phyloP scores from a whole-genome alignment of 2,888 invertebrate genomes.

The Rhogogaster chlorosoma region DNA sequence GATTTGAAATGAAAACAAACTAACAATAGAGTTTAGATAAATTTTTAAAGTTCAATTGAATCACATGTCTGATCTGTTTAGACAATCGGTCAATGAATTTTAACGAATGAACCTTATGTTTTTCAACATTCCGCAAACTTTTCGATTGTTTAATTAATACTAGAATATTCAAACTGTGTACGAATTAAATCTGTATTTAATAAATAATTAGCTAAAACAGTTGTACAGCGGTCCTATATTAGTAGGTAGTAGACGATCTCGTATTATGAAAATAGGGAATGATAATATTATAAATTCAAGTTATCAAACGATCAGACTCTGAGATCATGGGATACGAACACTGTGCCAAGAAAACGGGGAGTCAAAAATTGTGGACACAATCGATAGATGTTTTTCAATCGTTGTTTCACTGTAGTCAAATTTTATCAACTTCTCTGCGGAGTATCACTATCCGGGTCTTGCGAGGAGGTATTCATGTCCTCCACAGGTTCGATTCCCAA shows the following conservation, averaged over 20 bases:
- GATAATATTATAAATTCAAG: conserved; percentile 18
- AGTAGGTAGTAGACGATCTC: conserved; percentile 44
- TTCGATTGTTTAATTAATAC: conserved; percentile 36
- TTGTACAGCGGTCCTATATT: conserved; percentile 42
- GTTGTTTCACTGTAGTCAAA: conserved; percentile 21
- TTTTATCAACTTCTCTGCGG: not conserved
- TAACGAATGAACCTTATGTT: conserved; percentile 37
- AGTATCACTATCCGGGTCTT: conserved; percentile 39
- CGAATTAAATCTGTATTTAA: conserved; percentile 30
- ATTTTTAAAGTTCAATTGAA: conserved; percentile 21
- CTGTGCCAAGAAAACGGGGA: conserved; percentile 1
- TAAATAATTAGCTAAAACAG: conserved; percentile 45
- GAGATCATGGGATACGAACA: not conserved
- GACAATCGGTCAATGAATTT: conserved; percentile 18
- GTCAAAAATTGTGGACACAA: not conserved
- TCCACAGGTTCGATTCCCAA: conserved; percentile 66
- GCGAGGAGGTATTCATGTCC: conserved; percentile 60
- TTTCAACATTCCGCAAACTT: conserved; percentile 46
- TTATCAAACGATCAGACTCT: conserved; percentile 2
- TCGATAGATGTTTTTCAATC: not conserved
- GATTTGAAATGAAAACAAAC: not conserved
- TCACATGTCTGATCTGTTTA: not conserved
- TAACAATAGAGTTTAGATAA: not conserved
- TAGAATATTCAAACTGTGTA: conserved; percentile 28
- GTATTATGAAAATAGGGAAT: conserved; percentile 32